Evolutionary conservation across 2,113 vertebrate genomes (phyloP), one percentile per base, ranked within the genome.

Genomic region (Oncorhynchus masou): DNA sequence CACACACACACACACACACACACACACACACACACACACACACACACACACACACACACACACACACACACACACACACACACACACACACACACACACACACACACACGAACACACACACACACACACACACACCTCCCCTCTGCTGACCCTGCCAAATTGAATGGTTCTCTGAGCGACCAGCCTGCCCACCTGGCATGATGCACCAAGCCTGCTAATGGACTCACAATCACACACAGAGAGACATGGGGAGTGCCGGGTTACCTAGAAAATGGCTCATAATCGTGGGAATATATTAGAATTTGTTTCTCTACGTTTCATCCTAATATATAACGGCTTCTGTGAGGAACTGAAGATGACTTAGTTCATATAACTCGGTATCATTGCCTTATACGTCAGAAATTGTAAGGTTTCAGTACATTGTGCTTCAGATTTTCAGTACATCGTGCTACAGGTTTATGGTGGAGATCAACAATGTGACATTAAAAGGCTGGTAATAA

Each of bases 131-230:
- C 65, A 16, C 65, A 13, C 24, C 54, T 74, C 31, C 15, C 22
- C n/a, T 48, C 51, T 45, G n/a, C 27, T 48, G 31, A 34, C 60
- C 60, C n/a, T 62, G 34, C 74, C 74, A 70, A 76, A 70, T 62
- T 31, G 54, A 62, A 5, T 70, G 68, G 74, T 15, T 45, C 9
- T 45, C 39, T 11, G 39, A 45, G 9, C 39, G 39, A 34, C 51
- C 70, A 29, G 70, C 39, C 39, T 11, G 39, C 39, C 39, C 9
- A 2, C 39, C 39, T 45, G 39, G 20, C 48, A 39, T 65, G 31
- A 39, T 65, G 57, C 72, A 73, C 8, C 72, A 66, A 29, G 39
- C 3, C 22, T 74, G 73, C 49, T 75, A 75, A 57, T 59, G 65
- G 67, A 45, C 62, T 74, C 12, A 45, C 39, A 25, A 49, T 45